Evolutionary conservation across 2,797 vertebrate species (phyloP), one percentile per base, ranked within the genome.

Genomic region (Euthynnus affinis): DNA sequence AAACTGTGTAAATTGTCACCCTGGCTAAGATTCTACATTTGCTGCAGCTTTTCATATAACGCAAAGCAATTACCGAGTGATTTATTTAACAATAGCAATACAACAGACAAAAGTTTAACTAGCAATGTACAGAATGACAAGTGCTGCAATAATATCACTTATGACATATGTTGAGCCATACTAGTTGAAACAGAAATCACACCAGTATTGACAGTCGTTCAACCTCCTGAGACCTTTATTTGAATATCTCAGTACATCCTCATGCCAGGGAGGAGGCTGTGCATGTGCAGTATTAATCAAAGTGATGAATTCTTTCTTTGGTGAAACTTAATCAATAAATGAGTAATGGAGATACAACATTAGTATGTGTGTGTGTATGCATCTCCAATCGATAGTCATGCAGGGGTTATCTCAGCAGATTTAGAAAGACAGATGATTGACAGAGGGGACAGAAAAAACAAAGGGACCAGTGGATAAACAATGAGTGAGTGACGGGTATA

Each of bases 271-370:
- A 77, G 23, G 46, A 82, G 58, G 27, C 29, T 76, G 29, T 29
- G 29, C 46, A 72, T 73, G 51, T 57, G 64, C 22, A 74, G 42
- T 49, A 85, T 90, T 71, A 85, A 89, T 87, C 82, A 87, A 70
- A 84, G 63, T 86, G 85, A 93, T 84, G 58, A 72, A 63, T 42
- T 63, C 60, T 84, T 78, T 71, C 62, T 84, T 75, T 75, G 53
- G 40, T 84, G 90, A 91, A 62, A 66, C 74, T 74, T 82, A 86
- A 91, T 91, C 92, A 88, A 90, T 93, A 81, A 32, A 22, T 63
- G 44, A 84, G 48, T 74, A 77, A 87, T 78, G 65, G 69, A 85
- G 76, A 85, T 85, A 55, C 51, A 61, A 51, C 18, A 56, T 60
- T 57, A 76, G 61, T 75, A 9, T 75, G 37, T 52, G 59, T 51